Evolutionary conservation across 2,797 vertebrate genomes (phyloP), one percentile per base, ranked within the genome.

Genomic region (Tolypeutes matacus): DNA sequence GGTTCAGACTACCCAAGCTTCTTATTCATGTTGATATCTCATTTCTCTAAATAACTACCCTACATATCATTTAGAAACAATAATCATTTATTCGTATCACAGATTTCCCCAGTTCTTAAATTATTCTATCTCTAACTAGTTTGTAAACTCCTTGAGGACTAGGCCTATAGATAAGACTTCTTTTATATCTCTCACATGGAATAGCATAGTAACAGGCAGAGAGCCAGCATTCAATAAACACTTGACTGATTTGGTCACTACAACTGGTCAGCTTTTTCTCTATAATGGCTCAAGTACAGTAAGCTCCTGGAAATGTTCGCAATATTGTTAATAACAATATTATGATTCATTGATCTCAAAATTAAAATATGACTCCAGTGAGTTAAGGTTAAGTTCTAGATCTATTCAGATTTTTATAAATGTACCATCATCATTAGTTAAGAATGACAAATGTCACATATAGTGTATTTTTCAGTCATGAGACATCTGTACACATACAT

Each of bases 251-350:
- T 65, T 31, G 60, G 58, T 34, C 69, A 73, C 13, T 49, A 46
- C 49, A 62, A 89, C n/a, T 64, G 34, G 86, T 49, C n/a, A 89
- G 51, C 29, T 76, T 76, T 83, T 96, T 89, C 84, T 94, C 67
- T 67, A 73, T 36, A 89, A 80, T 70, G 42, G 42, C 25, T 81
- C 5, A 80, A 73, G 58, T 84, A 29, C 39, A 93, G 31, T 60
- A 72, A 89, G 17, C 42, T 72, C 87, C 88, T 62, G 8, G 72
- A 90, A 90, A 90, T 69, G 39, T 58, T 84, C 36, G 51, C 39
- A 75, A 56, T 69, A 83, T 62, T 73, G 5, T 86, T 86, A 86
- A 67, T 73, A 95, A 73, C 18, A 42, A 62, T n/a, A 51, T 42
- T 65, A 86, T 83, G 65, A 83, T 83, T 82, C 53, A 70, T 6